phyloP scores from a whole-genome alignment of 2,797 vertebrate genomes.

The Potorous gilbertii region DNA sequence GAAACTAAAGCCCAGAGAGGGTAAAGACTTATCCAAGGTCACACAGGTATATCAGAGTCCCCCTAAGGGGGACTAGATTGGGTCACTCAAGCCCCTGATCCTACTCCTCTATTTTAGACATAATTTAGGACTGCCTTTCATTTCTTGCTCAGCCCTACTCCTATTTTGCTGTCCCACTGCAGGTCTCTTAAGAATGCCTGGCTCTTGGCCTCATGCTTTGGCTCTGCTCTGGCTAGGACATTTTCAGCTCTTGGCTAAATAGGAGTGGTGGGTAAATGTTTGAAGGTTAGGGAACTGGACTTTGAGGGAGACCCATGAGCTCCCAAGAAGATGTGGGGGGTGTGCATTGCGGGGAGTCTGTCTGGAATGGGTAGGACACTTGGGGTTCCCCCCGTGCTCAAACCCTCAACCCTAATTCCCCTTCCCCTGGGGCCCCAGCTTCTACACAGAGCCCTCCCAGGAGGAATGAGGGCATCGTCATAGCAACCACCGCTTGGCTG shows the following conservation, averaged over 20 bases:
- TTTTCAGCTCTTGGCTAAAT: neutral
- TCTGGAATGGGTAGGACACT: neutral
- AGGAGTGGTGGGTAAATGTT: neutral
- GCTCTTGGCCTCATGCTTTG: neutral
- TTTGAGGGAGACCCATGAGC: neutral
- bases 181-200: neutral
- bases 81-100: neutral
- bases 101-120: neutral
- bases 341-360: neutral
- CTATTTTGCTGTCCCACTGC: neutral
- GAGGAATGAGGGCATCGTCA: conserved; percentile 83
- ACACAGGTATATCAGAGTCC: neutral
- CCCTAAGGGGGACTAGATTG: neutral
- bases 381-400: neutral
- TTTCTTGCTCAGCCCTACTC: neutral
- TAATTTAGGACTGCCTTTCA: neutral
- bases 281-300: neutral
- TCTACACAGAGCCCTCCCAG: conserved; percentile 58
- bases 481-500: conserved; percentile 72
- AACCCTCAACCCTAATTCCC: conserved; percentile 3
- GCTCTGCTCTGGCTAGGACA: neutral
- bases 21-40: too few relatives aligned
- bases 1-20: neutral
- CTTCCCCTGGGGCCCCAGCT: conserved; percentile 64
- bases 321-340: neutral